A percentile compares a stretch with the other conserved stretches of the same genome.
phyloP scores from a whole-genome alignment of 2,797 vertebrate species.

The Siniperca obscura region DNA sequence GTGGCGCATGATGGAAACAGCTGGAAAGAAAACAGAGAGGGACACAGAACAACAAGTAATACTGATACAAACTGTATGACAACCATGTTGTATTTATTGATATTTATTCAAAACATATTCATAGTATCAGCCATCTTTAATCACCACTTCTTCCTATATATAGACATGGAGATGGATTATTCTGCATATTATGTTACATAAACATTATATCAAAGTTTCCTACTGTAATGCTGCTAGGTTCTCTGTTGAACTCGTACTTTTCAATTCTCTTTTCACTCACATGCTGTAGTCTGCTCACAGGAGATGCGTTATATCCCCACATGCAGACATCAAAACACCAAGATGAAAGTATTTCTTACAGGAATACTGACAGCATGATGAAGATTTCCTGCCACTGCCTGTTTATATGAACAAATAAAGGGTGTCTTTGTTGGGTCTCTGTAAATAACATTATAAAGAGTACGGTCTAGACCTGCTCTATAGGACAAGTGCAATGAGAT shows the following conservation, averaged over 20 bases:
- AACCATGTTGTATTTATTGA: too few relatives aligned
- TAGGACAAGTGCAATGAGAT: too few relatives aligned
- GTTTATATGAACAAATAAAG: background rate
- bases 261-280: background rate
- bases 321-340: background rate
- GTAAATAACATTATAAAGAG: too few relatives aligned
- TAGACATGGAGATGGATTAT: background rate
- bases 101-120: too few relatives aligned
- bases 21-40: slow-evolving; percentile 76
- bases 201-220: background rate
- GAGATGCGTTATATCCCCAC: background rate
- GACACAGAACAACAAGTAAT: background rate
- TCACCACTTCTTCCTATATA: background rate
- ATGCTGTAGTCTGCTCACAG: background rate
- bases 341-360: background rate
- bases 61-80: background rate
- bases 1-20: slow-evolving; percentile 97
- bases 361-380: background rate
- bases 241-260: too few relatives aligned
- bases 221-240: too few relatives aligned
- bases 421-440: background rate
- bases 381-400: background rate
- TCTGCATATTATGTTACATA: background rate
- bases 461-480: too few relatives aligned
- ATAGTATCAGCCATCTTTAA: background rate